A percentile compares a stretch with the other conserved stretches of the same genome.
Conservation (phyloP, 2,113 vertebrate genomes). For the Geococcyx californianus region DNA sequence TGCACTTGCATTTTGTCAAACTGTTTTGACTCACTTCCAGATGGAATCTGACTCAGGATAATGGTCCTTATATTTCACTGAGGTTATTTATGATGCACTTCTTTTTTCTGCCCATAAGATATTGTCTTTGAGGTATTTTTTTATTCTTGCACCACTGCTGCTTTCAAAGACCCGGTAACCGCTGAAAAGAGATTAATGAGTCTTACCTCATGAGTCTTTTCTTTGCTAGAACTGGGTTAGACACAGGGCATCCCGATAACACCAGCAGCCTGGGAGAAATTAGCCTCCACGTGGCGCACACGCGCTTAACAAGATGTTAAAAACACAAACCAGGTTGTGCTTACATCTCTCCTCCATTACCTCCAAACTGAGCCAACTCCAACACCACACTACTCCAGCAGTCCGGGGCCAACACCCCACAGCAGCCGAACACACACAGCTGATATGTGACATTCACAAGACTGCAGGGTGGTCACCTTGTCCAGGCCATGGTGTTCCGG, state of each 20-base stretch:
- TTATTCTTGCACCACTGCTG: background rate
- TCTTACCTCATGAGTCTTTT: background rate
- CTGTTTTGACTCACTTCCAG: background rate
- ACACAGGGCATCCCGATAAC: constrained; percentile 31
- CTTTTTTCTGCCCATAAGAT: background rate
- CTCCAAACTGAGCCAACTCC: background rate
- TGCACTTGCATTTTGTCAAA: background rate
- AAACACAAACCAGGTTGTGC: background rate
- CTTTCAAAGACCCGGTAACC: constrained; percentile 44
- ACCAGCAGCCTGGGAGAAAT: background rate
- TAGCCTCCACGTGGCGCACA: background rate
- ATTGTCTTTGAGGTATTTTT: constrained; percentile 41
- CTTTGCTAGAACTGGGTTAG: background rate
- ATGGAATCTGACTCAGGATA: background rate
- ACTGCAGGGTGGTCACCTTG: background rate
- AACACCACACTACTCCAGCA: background rate
- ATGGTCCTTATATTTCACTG: background rate
- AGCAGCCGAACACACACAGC: background rate
- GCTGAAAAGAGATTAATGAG: constrained; percentile 29
- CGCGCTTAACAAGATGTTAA: constrained; percentile 6
- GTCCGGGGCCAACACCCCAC: background rate
- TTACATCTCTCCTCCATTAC: background rate
- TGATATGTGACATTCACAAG: background rate
- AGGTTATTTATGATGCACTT: background rate
- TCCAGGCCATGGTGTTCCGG: background rate